Evolutionary conservation across 2,888 invertebrate species (phyloP), one percentile per base, ranked within the genome.

Genomic region (Coremacera marginata): DNA sequence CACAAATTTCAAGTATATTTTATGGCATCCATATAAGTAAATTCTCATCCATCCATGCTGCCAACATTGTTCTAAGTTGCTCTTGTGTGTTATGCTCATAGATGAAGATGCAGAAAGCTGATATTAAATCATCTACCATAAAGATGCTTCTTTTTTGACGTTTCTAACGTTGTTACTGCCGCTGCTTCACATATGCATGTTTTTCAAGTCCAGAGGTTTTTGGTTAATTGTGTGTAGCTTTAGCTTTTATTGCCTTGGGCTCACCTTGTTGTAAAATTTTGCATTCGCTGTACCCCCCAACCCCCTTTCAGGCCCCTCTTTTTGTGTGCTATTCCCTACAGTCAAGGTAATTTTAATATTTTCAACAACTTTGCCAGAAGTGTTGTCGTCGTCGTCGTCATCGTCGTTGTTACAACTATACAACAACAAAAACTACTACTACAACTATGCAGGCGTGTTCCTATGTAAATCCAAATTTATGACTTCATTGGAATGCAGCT

Each of bases 401-500:
- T 55, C 1, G 19, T 19, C 11, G 19, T 19, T 55, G 55, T 9
- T 19, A 14, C 14, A 44, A 14, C 44, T 44, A 14, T 8, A 7
- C 5, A 37, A 37, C 37, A n/a, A 52, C 52, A 52, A 52, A 52
- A 52, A 52, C 55, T 9, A 9, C 22, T 55, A 55, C 22, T 55
- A 44, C 44, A 44, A 44, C 44, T 44, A 44, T 44, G 7, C 44
- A 44, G 44, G 22, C 22, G 22, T 55, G 55, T 22, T 19, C 22
- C 22, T 19, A n/a, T 55, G 55, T 55, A 55, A 55, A 55, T 55
- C 9, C n/a, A 55, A 19, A 55, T 55, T 55, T 55, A 55, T 55
- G 55, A 55, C 55, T 55, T 55, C 55, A 55, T 55, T 55, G 55
- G 19, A 55, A 55, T 55, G 55, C 55, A 55, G n/a, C 22, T 55